Base-by-base conservation (phyloP, 2,888 invertebrate species). In the Lacanobia oleracea region DNA sequence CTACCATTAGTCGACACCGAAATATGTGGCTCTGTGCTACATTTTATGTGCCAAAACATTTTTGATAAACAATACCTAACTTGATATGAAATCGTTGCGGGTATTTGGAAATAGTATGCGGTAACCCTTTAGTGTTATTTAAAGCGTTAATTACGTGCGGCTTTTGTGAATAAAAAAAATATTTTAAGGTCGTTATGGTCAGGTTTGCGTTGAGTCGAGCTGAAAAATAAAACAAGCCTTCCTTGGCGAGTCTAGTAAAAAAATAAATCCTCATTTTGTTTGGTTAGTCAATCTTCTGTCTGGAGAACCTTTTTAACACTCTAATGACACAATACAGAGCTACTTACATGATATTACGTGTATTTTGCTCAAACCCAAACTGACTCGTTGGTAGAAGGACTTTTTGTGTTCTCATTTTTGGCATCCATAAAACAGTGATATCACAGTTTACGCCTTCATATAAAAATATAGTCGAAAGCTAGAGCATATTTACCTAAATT, bases 361-460 rank as follows among this genome's bases (percentile, higher is more conserved):
- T 64, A 70, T 53, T 61, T 16, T 57, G 18, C 59, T 43, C 43
- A 72, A 72, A 80, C 62, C 53, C 64, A 50, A 43, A 51, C 63
- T 63, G 59, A 53, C 14, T 48, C 18, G 48, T 21, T 61, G 21
- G 7, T 50, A 50, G n/a, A 16, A 61, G 18, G 53, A 59, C n/a
- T 54, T 67, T 64, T 62, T 67, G 63, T 69, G 40, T 57, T 64
- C 66, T 57, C 56, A 57, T 69, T 77, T 79, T 63, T 14, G 68
- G 27, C 43, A 57, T 54, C 23, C 81, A 77, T 73, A 81, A 72
- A 68, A 81, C 21, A 54, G 57, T 54, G n/a, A 69, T 54, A 45
- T 73, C 60, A 72, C 50, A 59, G 76, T 80, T 77, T 77, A 81
- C 61, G 65, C 54, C 45, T 65, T 67, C 60, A 51, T 67, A 67